Conservation (phyloP, 2,113 vertebrate genomes). For the Scopus umbretta region DNA sequence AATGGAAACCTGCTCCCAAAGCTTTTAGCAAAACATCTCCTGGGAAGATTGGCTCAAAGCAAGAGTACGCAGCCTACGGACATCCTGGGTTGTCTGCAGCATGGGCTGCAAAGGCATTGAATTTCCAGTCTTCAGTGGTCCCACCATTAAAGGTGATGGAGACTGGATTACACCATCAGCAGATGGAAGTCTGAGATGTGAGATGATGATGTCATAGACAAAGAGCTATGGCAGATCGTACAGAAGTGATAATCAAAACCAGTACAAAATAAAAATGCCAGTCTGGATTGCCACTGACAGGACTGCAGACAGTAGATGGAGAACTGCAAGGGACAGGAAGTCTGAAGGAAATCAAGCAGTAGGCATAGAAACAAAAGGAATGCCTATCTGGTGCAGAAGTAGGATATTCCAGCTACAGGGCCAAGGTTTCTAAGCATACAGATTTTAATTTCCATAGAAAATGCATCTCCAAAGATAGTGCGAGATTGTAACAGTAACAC, state of each 20-base stretch:
- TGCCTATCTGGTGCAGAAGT: not conserved
- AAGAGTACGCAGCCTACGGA: not conserved
- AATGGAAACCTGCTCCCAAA: not conserved
- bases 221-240: not conserved
- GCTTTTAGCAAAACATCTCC: not conserved
- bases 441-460: not conserved
- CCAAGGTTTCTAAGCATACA: not conserved
- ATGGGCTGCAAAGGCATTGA: not conserved
- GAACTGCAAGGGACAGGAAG: not conserved
- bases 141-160: not conserved
- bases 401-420: not conserved
- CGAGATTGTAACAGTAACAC: not conserved
- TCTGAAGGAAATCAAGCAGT: not conserved
- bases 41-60: not conserved
- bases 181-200: not conserved
- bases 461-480: not conserved
- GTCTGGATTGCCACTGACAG: not conserved
- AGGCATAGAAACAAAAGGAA: not conserved
- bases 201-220: not conserved
- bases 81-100: not conserved
- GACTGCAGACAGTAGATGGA: not conserved
- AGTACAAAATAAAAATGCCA: not conserved
- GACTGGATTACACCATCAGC: not conserved
- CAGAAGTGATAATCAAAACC: not conserved
- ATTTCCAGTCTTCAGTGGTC: not conserved